Percentiles rank a stretch among this genome's conserved stretches.
These are phyloP conservation scores for Drosophila neoperkinsi DNA, from an alignment of 2,888 invertebrate genomes.

Conservation along the genomic window DNA sequence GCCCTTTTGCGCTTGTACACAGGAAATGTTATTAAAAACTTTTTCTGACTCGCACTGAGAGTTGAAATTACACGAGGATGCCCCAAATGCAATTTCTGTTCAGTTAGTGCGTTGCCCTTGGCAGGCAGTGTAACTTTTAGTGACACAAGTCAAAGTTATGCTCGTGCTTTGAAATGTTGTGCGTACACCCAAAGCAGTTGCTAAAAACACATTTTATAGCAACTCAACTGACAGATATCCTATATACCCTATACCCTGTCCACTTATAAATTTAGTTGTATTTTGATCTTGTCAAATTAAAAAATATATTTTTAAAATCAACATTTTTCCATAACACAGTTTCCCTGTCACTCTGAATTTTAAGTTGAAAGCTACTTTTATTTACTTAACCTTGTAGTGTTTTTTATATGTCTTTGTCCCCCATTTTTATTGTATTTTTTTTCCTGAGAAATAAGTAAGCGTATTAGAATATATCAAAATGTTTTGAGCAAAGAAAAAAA, in stretches of 20 bases:
- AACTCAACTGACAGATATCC: not conserved
- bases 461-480: not conserved
- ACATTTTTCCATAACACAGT: not conserved
- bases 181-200: conserved; percentile 19
- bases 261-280: not conserved
- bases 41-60: conserved; percentile 33
- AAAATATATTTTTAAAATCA: not conserved
- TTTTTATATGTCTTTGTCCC: not conserved
- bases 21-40: conserved; percentile 75
- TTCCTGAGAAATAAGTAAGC: not conserved
- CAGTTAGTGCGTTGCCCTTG: conserved; percentile 38
- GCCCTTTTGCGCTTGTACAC: conserved; percentile 4
- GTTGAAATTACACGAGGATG: conserved; percentile 46
- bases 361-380: not conserved
- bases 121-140: conserved; percentile 55
- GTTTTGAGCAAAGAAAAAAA: not conserved
- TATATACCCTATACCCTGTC: not conserved
- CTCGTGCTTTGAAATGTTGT: conserved; percentile 56
- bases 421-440: conserved; percentile 7
- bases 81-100: conserved; percentile 54
- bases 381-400: too few species aligned
- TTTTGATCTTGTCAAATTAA: not conserved
- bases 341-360: not conserved
- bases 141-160: conserved; percentile 69
- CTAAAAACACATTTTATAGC: not conserved